Base-by-base conservation (phyloP, 2,888 invertebrate genomes). In the Eustalomyia histrio region DNA sequence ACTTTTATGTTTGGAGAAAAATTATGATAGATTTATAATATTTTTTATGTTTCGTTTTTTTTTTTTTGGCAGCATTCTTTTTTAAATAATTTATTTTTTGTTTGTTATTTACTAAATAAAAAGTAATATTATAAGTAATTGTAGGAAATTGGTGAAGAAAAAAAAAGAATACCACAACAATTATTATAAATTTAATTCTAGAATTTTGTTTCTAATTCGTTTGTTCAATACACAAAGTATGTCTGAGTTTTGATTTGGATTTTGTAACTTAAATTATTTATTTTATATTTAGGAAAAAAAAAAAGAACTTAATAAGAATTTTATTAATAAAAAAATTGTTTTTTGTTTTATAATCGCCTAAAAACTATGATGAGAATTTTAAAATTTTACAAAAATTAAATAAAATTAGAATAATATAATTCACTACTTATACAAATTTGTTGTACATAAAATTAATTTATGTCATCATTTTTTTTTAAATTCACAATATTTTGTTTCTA, bases 41-140 rank as follows among this genome's bases (percentile, higher is more conserved):
- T 39, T 79, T 63, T 63, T 29, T 61, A 14, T 60, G 10, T 61
- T 47, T 29, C 12, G 5, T 18, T 74, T n/a, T n/a, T n/a, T n/a
- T n/a, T n/a, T n/a, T n/a, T 80, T 80, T 80, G 80, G 80, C 80
- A 80, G 80, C 80, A 76, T 80, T 67, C 75, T 80, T 29, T 29
- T 47, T 47, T 47, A 47, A n/a, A 47, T 43, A 14, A n/a, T n/a
- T n/a, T n/a, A n/a, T n/a, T n/a, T 47, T 14, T 47, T 47, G 6
- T 47, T n/a, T 29, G 7, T 47, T 47, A 14, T 47, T 47, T 47
- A 5, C 43, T 47, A 47, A 47, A 2, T n/a, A 47, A 12, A n/a
- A 47, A n/a, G n/a, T 47, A 47, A 5, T 47, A 39, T 39, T 39
- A 39, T 39, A 12, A 39, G 10, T 47, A n/a, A n/a, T 47, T 47